phyloP scores from a whole-genome alignment of 2,888 invertebrate species.

The Thereva unica region DNA sequence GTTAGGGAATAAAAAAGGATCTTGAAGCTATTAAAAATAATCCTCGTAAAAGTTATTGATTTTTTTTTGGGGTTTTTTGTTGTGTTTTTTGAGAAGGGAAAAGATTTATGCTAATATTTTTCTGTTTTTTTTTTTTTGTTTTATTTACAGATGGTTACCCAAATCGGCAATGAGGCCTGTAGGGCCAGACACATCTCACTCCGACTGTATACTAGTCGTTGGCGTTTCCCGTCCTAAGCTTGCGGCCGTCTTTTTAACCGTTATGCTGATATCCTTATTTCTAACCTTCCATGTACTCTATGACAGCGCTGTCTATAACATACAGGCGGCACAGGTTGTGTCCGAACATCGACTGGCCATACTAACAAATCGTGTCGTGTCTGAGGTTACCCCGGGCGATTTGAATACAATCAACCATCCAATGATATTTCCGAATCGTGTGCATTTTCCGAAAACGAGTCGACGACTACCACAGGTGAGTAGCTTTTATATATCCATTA shows the following conservation, averaged over 20 bases:
- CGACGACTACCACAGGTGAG: conserved; percentile 67
- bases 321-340: conserved; percentile 69
- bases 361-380: conserved; percentile 50
- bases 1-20: no score
- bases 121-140: conserved; percentile 38
- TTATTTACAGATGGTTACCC: conserved; percentile 73
- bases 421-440: conserved; percentile 59
- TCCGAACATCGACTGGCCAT: conserved; percentile 61
- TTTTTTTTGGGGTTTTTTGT: neutral
- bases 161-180: conserved; percentile 79
- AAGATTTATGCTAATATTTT: conserved; percentile 23
- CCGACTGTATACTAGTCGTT: conserved; percentile 80
- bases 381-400: conserved; percentile 49
- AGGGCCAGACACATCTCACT: conserved; percentile 75
- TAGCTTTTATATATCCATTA: conserved; percentile 2
- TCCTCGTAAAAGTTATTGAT: no score
- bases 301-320: conserved; percentile 81
- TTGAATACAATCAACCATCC: conserved; percentile 57
- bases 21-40: no score
- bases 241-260: conserved; percentile 75
- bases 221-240: conserved; percentile 83
- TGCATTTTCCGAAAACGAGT: conserved; percentile 67
- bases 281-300: conserved; percentile 84
- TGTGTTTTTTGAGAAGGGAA: neutral
- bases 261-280: conserved; percentile 79